These are phyloP conservation scores for Drosophila parvula DNA, from an alignment of 1,140 invertebrate species.

Conservation along the genomic window DNA sequence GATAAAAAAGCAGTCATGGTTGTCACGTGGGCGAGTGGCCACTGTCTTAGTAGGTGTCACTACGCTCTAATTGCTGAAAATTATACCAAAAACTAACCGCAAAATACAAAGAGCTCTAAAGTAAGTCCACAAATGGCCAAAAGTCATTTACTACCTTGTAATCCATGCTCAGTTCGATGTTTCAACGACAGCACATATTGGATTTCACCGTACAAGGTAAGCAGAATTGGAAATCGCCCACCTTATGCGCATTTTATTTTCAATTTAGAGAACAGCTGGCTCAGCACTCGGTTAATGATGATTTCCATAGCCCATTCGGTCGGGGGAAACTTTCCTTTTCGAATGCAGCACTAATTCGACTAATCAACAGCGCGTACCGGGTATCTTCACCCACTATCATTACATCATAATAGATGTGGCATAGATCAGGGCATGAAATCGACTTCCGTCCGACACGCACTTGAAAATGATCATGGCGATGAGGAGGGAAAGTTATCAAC, in stretches of 20 bases:
- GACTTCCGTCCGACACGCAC: slow-evolving; percentile 58
- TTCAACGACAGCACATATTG: slow-evolving; percentile 6
- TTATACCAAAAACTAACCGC: slow-evolving; percentile 1
- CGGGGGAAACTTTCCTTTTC: slow-evolving; percentile 53
- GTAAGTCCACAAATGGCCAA: slow-evolving; percentile 29
- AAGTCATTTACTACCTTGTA: slow-evolving; percentile 32
- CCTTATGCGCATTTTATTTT: slow-evolving; percentile 53
- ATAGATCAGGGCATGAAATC: slow-evolving; percentile 47
- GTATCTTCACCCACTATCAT: slow-evolving; percentile 61
- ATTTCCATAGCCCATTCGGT: slow-evolving; percentile 32
- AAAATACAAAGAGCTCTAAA: slow-evolving; percentile 6
- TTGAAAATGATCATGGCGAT: slow-evolving; percentile 18
- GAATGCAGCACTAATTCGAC: slow-evolving; percentile 39
- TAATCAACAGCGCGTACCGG: slow-evolving; percentile 24
- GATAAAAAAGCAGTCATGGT: background rate
- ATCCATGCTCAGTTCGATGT: slow-evolving; percentile 2
- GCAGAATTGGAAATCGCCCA: slow-evolving; percentile 47
- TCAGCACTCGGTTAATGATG: slow-evolving; percentile 38
- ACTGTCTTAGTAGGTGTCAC: slow-evolving; percentile 16
- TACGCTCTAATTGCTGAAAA: slow-evolving; percentile 27
- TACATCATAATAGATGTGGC: slow-evolving; percentile 52
- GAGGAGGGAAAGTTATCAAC: slow-evolving; percentile 63
- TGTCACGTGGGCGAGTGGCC: slow-evolving; percentile 8
- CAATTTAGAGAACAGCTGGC: slow-evolving; percentile 43
- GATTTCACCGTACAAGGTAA: slow-evolving; percentile 47